phyloP scores from a whole-genome alignment of 2,113 vertebrate genomes.

The Pluvialis apricaria region DNA sequence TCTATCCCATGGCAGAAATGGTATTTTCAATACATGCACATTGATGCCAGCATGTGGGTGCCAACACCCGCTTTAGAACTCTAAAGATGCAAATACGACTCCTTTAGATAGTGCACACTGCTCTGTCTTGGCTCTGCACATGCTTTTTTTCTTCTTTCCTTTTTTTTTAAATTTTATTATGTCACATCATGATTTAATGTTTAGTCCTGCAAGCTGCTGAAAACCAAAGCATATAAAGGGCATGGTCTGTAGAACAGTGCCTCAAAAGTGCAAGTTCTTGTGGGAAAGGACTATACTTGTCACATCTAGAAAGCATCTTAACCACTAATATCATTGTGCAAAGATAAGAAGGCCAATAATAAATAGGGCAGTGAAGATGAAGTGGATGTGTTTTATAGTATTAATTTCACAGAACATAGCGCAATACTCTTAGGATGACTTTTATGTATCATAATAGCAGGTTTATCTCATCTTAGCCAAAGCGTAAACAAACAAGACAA shows the following conservation, averaged over 20 bases:
- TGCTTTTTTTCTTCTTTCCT: not conserved
- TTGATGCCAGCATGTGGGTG: no score
- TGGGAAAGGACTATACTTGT: not conserved
- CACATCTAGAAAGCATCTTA: not conserved
- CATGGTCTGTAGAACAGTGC: not conserved
- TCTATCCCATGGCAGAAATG: rapidly evolving
- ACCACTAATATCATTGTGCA: not conserved
- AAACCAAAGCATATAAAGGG: not conserved
- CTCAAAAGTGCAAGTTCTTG: not conserved
- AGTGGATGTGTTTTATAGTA: not conserved
- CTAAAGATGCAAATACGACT: not conserved
- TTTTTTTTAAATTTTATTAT: not conserved
- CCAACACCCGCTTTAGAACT: not conserved
- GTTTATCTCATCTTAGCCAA: not conserved
- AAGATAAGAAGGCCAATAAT: not conserved
- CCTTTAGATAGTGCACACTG: not conserved
- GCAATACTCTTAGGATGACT: not conserved
- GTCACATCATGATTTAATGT: not conserved
- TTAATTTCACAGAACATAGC: not conserved
- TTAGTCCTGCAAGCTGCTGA: not conserved
- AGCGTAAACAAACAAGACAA: constrained; percentile 22
- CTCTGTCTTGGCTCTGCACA: not conserved
- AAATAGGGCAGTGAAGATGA: not conserved
- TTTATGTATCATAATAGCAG: not conserved
- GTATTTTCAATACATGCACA: not conserved